These are phyloP conservation scores for Eubucco bourcierii DNA, from an alignment of 2,113 vertebrate species.

Conservation along the genomic window DNA sequence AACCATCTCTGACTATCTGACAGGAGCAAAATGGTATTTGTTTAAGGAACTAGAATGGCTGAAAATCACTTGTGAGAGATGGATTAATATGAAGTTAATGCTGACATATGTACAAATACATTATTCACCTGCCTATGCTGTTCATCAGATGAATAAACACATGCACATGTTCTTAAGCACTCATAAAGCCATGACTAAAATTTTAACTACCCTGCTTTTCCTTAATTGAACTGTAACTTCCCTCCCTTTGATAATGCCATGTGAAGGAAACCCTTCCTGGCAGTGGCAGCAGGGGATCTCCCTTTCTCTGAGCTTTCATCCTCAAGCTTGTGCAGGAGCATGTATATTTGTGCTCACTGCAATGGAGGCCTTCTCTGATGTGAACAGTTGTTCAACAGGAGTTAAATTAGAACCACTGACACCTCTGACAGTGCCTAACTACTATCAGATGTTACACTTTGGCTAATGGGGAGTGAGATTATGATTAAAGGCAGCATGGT, in stretches of 20 bases:
- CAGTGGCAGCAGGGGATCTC: background rate
- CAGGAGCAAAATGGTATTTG: slow-evolving; percentile 23
- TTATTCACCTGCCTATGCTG: background rate
- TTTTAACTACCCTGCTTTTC: background rate
- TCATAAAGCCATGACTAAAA: background rate
- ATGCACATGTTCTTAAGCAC: background rate
- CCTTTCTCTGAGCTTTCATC: background rate
- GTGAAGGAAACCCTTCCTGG: background rate
- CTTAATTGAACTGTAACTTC: background rate
- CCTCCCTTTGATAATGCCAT: background rate
- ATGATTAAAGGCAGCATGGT: background rate
- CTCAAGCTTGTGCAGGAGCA: background rate
- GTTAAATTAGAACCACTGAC: background rate
- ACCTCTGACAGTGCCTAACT: background rate
- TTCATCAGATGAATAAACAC: background rate
- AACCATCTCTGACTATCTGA: background rate
- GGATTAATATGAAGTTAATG: slow-evolving; percentile 18
- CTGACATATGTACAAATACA: background rate
- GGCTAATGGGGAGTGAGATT: background rate
- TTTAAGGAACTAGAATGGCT: slow-evolving; percentile 29
- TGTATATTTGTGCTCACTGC: background rate
- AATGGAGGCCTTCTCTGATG: background rate
- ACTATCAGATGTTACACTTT: slow-evolving; percentile 1
- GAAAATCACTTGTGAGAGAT: slow-evolving; percentile 28
- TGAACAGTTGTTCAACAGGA: background rate